Percentiles rank a stretch among this genome's conserved stretches.
Conservation (phyloP, 2,888 invertebrate species). For the Loripinus fragilis region DNA sequence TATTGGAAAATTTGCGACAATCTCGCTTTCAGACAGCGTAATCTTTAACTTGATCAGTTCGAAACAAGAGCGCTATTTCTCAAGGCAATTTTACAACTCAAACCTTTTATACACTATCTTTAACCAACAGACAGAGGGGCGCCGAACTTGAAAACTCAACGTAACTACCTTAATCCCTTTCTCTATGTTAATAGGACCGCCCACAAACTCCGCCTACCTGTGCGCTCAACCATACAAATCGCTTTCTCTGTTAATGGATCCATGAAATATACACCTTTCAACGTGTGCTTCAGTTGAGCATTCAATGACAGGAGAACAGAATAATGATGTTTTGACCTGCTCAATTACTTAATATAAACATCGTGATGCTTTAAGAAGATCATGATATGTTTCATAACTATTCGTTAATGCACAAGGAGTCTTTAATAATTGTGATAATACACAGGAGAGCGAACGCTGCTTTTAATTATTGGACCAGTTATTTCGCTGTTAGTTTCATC, state of each 20-base stretch:
- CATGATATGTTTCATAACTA: background rate
- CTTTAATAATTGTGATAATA: background rate
- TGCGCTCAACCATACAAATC: constrained; percentile 48
- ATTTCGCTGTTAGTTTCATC: too few species aligned
- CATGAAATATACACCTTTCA: constrained; percentile 14
- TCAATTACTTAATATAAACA: constrained; percentile 2
- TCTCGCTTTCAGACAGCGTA: constrained; percentile 11
- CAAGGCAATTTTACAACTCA: constrained; percentile 52
- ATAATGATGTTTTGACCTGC: constrained; percentile 5
- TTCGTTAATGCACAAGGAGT: background rate
- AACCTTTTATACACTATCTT: constrained; percentile 60
- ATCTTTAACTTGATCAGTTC: background rate
- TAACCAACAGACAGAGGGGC: constrained; percentile 43
- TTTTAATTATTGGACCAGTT: background rate
- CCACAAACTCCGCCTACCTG: constrained; percentile 39
- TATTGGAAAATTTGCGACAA: constrained; percentile 16
- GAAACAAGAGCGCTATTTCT: constrained; percentile 54
- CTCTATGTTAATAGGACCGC: background rate
- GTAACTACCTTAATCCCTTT: constrained; percentile 2
- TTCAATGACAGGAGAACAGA: background rate
- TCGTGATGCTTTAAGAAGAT: background rate
- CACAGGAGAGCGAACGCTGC: background rate
- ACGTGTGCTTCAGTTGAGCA: background rate
- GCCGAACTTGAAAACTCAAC: constrained; percentile 30
- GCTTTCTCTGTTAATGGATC: constrained; percentile 26